Evolutionary conservation across 2,113 vertebrate genomes (phyloP).

Genomic region (Salminus brasiliensis): DNA sequence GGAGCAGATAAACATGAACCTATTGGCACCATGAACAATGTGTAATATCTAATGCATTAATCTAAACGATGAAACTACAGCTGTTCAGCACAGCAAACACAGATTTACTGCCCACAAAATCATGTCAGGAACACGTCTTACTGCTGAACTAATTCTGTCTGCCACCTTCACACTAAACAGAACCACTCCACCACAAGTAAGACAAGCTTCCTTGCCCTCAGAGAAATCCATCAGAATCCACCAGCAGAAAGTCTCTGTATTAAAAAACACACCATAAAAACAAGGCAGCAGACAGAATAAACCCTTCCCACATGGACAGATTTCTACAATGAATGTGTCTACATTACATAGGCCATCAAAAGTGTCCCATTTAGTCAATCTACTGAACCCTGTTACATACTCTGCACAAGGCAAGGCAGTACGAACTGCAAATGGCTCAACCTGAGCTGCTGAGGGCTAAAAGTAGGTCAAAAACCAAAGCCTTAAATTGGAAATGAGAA

Average conservation of each 20-base stretch:
- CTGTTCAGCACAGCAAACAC: no score
- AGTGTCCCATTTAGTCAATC: background rate
- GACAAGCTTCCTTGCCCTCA: background rate
- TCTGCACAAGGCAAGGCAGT: background rate
- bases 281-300: background rate
- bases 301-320: background rate
- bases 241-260: background rate
- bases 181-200: background rate
- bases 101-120: no score
- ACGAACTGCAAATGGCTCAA: background rate
- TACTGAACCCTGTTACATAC: background rate
- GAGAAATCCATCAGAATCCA: background rate
- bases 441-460: background rate
- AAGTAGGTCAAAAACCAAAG: constrained; percentile 48
- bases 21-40: no score
- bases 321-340: background rate
- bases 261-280: no score
- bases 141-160: background rate
- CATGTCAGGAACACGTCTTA: background rate
- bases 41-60: no score
- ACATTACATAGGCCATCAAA: no score
- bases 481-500: constrained; percentile 54
- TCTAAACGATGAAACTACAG: no score
- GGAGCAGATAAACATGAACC: no score
- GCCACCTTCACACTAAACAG: background rate